Percentiles rank a stretch among this genome's conserved stretches.
These are phyloP conservation scores for Sphenodon punctatus DNA, from an alignment of 2,797 vertebrate species.

Conservation along the genomic window DNA sequence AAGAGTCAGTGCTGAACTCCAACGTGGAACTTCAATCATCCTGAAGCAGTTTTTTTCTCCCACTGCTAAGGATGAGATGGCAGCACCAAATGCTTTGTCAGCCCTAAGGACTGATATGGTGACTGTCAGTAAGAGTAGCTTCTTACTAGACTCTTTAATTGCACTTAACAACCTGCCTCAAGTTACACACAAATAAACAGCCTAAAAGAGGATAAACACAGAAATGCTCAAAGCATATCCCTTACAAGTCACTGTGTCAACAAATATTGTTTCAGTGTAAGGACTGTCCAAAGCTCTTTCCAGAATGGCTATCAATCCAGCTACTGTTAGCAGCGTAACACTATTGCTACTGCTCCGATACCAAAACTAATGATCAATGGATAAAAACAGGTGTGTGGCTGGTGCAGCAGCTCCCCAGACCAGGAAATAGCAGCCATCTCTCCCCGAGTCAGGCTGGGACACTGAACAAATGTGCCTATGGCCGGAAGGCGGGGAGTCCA, in stretches of 20 bases:
- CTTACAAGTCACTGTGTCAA: background rate
- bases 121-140: background rate
- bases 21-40: background rate
- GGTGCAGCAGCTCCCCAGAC: no score
- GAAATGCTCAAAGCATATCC: background rate
- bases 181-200: constrained; percentile 8
- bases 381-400: no score
- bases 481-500: no score
- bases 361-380: no score
- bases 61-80: background rate
- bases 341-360: background rate
- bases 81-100: background rate
- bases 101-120: background rate
- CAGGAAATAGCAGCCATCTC: no score
- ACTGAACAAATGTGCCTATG: no score
- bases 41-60: background rate
- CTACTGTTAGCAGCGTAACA: background rate
- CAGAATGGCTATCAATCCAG: background rate
- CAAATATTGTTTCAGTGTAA: background rate
- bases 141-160: background rate
- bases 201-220: background rate
- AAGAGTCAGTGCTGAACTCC: background rate
- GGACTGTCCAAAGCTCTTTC: background rate
- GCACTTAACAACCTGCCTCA: background rate
- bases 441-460: no score